These are phyloP conservation scores for Medauroidea extradentata DNA, from an alignment of 1,140 invertebrate genomes.

Conservation along the genomic window DNA sequence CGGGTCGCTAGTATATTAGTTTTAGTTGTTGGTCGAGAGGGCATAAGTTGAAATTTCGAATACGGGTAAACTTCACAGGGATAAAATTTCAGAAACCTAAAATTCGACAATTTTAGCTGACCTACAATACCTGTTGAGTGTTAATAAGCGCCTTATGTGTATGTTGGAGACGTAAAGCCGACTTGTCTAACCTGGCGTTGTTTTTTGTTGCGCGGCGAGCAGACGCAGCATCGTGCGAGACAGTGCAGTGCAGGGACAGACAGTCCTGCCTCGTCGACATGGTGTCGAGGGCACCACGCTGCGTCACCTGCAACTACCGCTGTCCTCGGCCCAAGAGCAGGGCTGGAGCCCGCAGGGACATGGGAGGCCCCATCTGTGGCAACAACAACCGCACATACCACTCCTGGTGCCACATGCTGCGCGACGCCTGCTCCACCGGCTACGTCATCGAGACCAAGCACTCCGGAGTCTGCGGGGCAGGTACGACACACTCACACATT, in stretches of 20 bases:
- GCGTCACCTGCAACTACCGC: slow-evolving; percentile 65
- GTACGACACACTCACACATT: too few species aligned
- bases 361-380: slow-evolving; percentile 61
- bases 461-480: slow-evolving; percentile 56
- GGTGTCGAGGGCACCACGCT: slow-evolving; percentile 63
- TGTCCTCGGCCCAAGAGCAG: slow-evolving; percentile 46
- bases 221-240: slow-evolving; percentile 61
- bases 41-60: too few species aligned
- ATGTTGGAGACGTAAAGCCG: too few species aligned
- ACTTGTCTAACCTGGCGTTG: too few species aligned
- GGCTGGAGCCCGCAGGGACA: slow-evolving; percentile 21
- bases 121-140: too few species aligned
- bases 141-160: too few species aligned
- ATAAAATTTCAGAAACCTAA: too few species aligned
- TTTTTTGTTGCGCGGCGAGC: too few species aligned
- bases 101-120: too few species aligned
- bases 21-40: too few species aligned
- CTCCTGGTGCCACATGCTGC: slow-evolving; percentile 83
- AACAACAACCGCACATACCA: slow-evolving; percentile 77
- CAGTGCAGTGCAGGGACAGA: slow-evolving; percentile 65
- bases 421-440: slow-evolving; percentile 76
- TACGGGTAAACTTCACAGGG: too few species aligned
- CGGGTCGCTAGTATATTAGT: too few species aligned
- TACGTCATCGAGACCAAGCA: slow-evolving; percentile 71
- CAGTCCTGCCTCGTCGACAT: slow-evolving; percentile 73